Base-by-base conservation (phyloP, 2,888 invertebrate genomes). In the Drosophila melanosoma region DNA sequence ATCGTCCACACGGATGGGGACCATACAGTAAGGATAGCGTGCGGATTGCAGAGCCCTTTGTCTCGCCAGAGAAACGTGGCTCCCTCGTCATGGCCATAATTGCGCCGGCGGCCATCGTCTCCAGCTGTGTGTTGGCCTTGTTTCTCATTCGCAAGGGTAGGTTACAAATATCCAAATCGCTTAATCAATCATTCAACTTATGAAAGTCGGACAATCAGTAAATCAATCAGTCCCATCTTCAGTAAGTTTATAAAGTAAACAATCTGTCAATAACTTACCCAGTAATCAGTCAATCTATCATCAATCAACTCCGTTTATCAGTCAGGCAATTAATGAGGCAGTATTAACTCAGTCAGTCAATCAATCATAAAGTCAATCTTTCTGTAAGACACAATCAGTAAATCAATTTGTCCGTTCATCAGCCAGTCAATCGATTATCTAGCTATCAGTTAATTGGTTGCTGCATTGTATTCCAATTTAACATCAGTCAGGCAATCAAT, bases 1-100 rank as follows among this genome's bases (percentile, higher is more conserved):
- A 98, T 93, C 76, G 76, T 0, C 93, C 94, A 5, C 95, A 96
- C 92, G 98, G 98, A 29, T 97, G 97, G 95, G 97, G 98, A 69
- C 94, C 95, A 20, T 96, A 96, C 92, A 98, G 97, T 76, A 93
- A 94, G 77, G 93, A 94, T 58, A 97, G 96, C 79, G 94, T 94
- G 36, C 94, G 95, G 12, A 90, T 93, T 3, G 87, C 89, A 3
- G 93, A 93, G 29, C 93, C 92, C 3, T 92, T 90, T 69, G 90
- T 93, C 3, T 87, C 91, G 6, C 90, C 91, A 0, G 90, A 92
- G 74, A 91, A 92, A 56, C 94, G 92, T 0, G 90, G 92, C 20
- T 91, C 92, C 0, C 93, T 96, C 20, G 94, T 96, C 7, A 93
- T 96, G 12, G 96, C 95, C 8, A 94, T 96, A 5, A 94, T 95